A percentile compares a stretch with the other conserved stretches of the same genome.
Conservation (phyloP, 2,113 vertebrate species). For the Theristicus caerulescens region DNA sequence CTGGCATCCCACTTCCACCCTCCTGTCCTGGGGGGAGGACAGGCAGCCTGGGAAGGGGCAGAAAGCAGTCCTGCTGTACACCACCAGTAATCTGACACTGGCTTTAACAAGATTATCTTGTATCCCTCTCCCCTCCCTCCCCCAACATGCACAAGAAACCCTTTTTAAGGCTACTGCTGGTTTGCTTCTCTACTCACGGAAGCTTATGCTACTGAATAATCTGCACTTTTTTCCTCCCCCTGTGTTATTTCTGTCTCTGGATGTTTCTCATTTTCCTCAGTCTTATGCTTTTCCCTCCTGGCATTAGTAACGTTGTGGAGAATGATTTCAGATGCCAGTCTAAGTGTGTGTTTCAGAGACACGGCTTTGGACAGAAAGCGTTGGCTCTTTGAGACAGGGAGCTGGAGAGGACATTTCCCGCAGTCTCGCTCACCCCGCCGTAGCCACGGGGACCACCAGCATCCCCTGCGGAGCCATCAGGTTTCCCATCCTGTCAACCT, state of each 20-base stretch:
- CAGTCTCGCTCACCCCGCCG: accelerated
- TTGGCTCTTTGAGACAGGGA: neutral
- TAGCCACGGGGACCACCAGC: neutral
- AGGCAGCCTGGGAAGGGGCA: neutral
- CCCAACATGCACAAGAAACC: neutral
- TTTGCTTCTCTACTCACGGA: neutral
- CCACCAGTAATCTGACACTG: neutral
- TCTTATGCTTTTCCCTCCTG: neutral
- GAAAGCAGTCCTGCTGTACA: neutral
- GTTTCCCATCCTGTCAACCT: neutral
- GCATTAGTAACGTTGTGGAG: neutral
- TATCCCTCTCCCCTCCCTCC: constrained; percentile 13
- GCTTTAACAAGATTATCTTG: constrained; percentile 31
- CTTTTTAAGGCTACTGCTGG: neutral
- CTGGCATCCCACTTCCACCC: neutral
- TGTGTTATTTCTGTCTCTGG: neutral
- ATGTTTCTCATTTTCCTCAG: neutral
- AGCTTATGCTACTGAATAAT: neutral
- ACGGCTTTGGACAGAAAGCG: neutral
- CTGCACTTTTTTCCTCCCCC: neutral
- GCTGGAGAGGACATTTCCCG: neutral
- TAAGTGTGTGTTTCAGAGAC: neutral
- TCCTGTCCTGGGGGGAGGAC: neutral
- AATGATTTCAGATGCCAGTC: constrained; percentile 2
- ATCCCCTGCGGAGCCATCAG: neutral